Percentiles rank a stretch among this genome's conserved stretches.
Conservation (phyloP, 2,797 vertebrate species). For the Fistularia commersonii region DNA sequence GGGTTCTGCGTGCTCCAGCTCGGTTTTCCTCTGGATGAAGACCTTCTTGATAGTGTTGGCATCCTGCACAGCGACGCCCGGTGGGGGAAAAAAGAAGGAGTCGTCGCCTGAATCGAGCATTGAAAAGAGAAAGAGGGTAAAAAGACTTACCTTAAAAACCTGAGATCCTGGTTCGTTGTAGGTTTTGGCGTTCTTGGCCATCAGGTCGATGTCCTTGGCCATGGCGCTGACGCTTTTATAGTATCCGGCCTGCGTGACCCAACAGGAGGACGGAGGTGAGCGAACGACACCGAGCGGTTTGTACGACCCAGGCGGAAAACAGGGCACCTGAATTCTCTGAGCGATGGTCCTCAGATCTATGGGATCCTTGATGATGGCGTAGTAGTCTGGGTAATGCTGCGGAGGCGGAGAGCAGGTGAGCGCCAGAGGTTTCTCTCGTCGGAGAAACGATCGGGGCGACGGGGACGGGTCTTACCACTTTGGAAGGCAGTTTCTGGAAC, state of each 20-base stretch:
- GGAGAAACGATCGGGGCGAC: no score
- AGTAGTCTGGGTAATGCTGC: conserved; percentile 99
- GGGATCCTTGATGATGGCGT: conserved; percentile 98
- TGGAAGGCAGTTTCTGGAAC: conserved; percentile 98
- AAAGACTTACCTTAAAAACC: conserved; percentile 89
- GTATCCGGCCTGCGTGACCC: conserved; percentile 76
- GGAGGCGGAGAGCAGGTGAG: conserved; percentile 21
- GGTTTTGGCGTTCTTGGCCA: conserved; percentile 98
- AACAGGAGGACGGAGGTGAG: neutral
- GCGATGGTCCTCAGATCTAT: conserved; percentile 95
- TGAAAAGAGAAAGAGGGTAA: neutral
- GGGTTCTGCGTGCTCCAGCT: conserved; percentile 94
- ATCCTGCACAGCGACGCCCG: conserved; percentile 89
- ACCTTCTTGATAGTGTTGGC: conserved; percentile 98
- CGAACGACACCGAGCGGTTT: neutral
- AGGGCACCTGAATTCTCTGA: conserved; percentile 93
- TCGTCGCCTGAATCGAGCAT: neutral
- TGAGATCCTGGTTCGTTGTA: conserved; percentile 99
- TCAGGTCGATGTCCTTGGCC: conserved; percentile 95
- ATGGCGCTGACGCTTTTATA: conserved; percentile 95
- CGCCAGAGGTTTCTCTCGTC: no score
- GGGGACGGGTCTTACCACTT: conserved; percentile 89
- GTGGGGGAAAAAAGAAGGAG: conserved; percentile 30
- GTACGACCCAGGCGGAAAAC: neutral
- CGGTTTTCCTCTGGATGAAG: conserved; percentile 92